phyloP scores from a whole-genome alignment of 1,140 invertebrate species.

The Portunus trituberculatus region DNA sequence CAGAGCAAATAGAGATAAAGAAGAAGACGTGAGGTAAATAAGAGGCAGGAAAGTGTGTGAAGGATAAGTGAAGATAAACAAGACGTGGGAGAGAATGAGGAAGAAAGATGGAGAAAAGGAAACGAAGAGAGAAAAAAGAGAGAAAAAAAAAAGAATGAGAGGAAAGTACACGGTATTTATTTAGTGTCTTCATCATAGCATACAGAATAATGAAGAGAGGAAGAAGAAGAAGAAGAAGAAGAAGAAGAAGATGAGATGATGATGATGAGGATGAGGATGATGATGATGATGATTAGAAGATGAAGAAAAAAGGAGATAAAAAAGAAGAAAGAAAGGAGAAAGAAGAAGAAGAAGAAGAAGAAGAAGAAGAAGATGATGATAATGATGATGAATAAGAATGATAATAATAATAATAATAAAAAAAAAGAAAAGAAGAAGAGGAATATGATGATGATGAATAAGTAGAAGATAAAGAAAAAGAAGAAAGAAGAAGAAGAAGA shows the following conservation, averaged over 20 bases:
- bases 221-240: too few species aligned
- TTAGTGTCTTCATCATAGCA: too few species aligned
- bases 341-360: too few species aligned
- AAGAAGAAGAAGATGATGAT: not conserved
- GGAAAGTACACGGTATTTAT: not conserved
- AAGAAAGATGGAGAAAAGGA: too few species aligned
- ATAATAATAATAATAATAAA: not conserved
- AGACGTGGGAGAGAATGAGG: not conserved
- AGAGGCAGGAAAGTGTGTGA: conserved; percentile 12
- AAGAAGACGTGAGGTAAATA: not conserved
- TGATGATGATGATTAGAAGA: not conserved
- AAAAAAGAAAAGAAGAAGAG: not conserved
- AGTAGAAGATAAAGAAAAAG: not conserved
- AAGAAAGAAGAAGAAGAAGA: not conserved
- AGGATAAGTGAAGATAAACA: not conserved
- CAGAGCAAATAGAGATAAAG: not conserved
- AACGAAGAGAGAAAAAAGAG: not conserved
- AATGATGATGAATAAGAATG: not conserved
- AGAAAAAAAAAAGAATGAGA: conserved; percentile 5
- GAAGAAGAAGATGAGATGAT: not conserved
- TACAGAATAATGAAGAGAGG: too few species aligned
- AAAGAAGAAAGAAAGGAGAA: too few species aligned
- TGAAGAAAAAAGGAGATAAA: not conserved
- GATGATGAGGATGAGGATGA: not conserved
- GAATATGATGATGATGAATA: not conserved